These are phyloP conservation scores for Catocala nupta DNA, from an alignment of 2,888 invertebrate genomes.

Conservation along the genomic window DNA sequence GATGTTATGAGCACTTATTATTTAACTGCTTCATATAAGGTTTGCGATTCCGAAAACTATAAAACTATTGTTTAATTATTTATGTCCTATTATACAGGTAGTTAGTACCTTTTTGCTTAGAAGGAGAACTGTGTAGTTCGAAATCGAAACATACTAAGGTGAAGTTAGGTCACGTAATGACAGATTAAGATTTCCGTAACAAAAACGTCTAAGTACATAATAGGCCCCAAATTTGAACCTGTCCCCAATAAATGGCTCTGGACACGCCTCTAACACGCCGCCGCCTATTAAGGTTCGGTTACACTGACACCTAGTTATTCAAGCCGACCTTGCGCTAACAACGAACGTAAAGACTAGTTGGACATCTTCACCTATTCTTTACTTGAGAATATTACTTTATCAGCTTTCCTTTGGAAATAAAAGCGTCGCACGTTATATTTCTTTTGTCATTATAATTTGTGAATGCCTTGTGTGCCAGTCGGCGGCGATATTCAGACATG, in stretches of 20 bases:
- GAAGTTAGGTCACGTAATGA: background rate
- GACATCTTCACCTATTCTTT: background rate
- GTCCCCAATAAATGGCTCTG: slow-evolving; percentile 15
- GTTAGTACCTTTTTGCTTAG: too few species aligned
- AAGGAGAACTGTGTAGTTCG: too few species aligned
- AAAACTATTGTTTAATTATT: slow-evolving; percentile 26
- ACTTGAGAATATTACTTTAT: slow-evolving; percentile 4
- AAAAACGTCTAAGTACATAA: slow-evolving; percentile 10
- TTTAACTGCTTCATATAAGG: slow-evolving; percentile 30
- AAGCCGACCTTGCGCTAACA: slow-evolving; percentile 4
- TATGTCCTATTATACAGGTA: slow-evolving; percentile 8
- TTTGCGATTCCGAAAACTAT: slow-evolving; percentile 18
- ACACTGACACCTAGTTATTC: slow-evolving; percentile 17
- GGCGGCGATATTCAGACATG: background rate
- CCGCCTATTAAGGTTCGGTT: slow-evolving; percentile 9
- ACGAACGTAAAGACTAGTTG: background rate
- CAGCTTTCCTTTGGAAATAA: background rate
- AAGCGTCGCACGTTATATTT: background rate
- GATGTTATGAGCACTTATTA: slow-evolving; percentile 26
- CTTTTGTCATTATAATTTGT: background rate
- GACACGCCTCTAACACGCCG: slow-evolving; percentile 17
- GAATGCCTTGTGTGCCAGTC: background rate
- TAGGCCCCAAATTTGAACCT: slow-evolving; percentile 14
- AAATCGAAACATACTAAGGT: too few species aligned
- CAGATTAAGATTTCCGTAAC: slow-evolving; percentile 4